phyloP scores from a whole-genome alignment of 2,888 invertebrate species.

The Eupithecia centaureata region DNA sequence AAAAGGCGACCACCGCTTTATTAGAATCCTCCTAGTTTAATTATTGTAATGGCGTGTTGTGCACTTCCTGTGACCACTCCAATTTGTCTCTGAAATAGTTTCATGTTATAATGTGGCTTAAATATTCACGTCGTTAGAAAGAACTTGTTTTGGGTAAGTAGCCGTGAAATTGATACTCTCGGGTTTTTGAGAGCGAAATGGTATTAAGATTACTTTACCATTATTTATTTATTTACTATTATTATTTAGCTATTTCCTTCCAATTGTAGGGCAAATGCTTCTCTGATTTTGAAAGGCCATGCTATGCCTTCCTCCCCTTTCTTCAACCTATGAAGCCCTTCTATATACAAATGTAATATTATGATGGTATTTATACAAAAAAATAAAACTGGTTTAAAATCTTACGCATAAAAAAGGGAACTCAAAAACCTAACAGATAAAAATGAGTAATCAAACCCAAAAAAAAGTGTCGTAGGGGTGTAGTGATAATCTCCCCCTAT shows the following conservation, averaged over 20 bases:
- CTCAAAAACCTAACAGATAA: no score
- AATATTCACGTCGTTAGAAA: slow-evolving; percentile 31
- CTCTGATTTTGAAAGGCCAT: no score
- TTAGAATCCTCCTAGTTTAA: slow-evolving; percentile 15
- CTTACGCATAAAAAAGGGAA: no score
- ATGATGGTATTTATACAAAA: no score
- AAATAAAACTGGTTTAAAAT: no score
- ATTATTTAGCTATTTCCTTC: not conserved
- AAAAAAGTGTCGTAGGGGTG: no score
- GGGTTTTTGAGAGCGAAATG: slow-evolving; percentile 1
- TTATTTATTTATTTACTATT: not conserved
- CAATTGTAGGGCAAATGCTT: no score
- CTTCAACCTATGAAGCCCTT: no score
- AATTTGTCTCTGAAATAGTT: slow-evolving; percentile 34
- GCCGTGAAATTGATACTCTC: slow-evolving; percentile 30
- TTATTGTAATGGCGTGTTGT: slow-evolving; percentile 34
- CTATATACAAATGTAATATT: no score
- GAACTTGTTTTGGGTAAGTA: slow-evolving; percentile 26
- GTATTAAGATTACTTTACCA: not conserved
- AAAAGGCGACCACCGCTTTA: not conserved
- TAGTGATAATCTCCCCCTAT: no score
- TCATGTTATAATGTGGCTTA: slow-evolving; percentile 17
- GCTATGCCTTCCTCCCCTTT: no score
- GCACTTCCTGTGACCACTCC: slow-evolving; percentile 34
- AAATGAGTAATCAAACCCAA: no score